Conservation (phyloP, 2,797 vertebrate genomes). For the Chrosomus eos region DNA sequence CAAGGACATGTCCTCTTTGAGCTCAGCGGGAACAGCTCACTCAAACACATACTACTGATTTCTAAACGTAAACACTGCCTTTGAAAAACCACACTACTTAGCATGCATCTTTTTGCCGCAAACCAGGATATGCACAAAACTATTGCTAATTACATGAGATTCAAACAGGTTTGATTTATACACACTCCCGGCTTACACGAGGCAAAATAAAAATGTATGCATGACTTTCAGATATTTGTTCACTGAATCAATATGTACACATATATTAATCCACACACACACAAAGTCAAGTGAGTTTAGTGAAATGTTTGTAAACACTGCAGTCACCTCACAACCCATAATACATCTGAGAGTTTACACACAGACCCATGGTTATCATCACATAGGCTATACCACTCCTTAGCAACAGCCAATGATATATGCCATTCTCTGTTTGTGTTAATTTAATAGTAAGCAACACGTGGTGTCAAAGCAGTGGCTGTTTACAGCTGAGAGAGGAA, state of each 20-base stretch:
- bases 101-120: background rate
- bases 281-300: background rate
- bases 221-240: background rate
- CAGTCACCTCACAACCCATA: background rate
- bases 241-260: slow-evolving; percentile 6
- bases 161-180: background rate
- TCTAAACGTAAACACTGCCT: background rate
- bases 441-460: slow-evolving; percentile 70
- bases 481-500: slow-evolving; percentile 66
- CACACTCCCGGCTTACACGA: background rate
- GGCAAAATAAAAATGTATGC: background rate
- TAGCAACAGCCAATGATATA: slow-evolving; percentile 56
- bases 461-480: slow-evolving; percentile 57
- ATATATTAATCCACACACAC: background rate
- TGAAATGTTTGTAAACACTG: background rate
- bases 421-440: slow-evolving; percentile 43
- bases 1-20: slow-evolving; percentile 29
- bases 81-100: background rate
- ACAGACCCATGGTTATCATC: background rate
- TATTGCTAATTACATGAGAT: background rate
- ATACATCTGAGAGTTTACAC: slow-evolving; percentile 19
- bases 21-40: slow-evolving; percentile 11
- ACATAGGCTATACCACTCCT: background rate
- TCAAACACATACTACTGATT: background rate
- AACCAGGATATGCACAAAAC: background rate